A percentile compares a stretch with the other conserved stretches of the same genome.
Evolutionary conservation across 2,797 vertebrate species (phyloP).

Genomic region (Limnodromus scolopaceus): DNA sequence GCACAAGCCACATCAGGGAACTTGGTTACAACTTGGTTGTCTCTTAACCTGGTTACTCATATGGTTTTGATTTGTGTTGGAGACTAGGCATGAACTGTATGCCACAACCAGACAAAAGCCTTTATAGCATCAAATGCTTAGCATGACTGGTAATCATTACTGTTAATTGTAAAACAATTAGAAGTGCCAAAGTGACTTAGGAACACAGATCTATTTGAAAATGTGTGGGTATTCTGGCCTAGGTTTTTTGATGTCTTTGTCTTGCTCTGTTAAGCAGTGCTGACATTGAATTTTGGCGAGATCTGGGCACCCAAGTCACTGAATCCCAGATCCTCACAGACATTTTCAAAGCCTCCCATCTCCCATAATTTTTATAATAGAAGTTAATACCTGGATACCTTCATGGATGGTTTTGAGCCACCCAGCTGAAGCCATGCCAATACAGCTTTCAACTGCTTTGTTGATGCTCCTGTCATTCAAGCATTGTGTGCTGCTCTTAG

Average conservation of each 20-base stretch:
- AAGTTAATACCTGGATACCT: not conserved
- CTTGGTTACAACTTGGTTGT: not conserved
- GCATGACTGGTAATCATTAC: not conserved
- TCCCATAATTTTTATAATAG: not conserved
- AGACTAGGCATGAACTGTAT: not conserved
- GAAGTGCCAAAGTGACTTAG: not conserved
- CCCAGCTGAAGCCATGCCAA: not conserved
- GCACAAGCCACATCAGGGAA: not conserved
- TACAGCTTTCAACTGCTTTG: not conserved
- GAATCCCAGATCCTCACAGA: not conserved
- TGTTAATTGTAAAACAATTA: not conserved
- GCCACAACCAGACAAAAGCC: not conserved
- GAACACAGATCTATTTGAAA: not conserved
- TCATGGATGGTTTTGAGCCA: not conserved
- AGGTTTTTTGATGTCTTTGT: not conserved
- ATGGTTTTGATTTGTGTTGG: not conserved
- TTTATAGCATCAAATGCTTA: not conserved
- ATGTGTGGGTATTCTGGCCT: not conserved
- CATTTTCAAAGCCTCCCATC: not conserved
- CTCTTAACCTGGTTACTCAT: constrained; percentile 1
- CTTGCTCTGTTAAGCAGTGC: not conserved
- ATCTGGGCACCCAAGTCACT: not conserved
- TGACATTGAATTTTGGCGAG: not conserved
- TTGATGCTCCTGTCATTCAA: not conserved
- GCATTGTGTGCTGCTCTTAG: not conserved